Evolutionary conservation across 2,797 vertebrate species (phyloP).

Genomic region (Helicolenus hilgendorfi): DNA sequence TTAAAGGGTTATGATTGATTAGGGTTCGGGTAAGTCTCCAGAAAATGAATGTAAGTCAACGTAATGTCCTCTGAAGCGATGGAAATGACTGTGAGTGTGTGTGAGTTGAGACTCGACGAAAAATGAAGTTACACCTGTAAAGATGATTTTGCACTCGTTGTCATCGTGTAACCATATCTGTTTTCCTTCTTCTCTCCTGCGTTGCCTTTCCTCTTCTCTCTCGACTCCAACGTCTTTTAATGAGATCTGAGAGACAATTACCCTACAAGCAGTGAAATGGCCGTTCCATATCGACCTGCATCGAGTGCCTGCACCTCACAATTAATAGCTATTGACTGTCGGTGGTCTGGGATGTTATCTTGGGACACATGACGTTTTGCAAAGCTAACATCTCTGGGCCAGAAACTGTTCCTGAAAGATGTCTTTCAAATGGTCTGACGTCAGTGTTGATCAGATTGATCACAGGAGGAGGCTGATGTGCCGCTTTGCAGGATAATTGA

Average conservation of each 20-base stretch:
- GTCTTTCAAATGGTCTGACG: background rate
- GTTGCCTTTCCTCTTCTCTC: background rate
- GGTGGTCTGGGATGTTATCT: constrained; percentile 47
- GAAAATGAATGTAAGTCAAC: no score
- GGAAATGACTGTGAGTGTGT: background rate
- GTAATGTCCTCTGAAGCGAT: no score
- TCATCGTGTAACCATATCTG: constrained; percentile 17
- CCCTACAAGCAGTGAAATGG: constrained; percentile 59
- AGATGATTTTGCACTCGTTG: constrained; percentile 15
- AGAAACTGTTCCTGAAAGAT: background rate
- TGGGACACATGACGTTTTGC: constrained; percentile 46
- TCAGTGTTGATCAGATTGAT: background rate
- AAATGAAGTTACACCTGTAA: background rate
- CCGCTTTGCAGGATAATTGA: background rate
- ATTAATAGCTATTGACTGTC: constrained; percentile 80
- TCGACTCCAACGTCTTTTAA: constrained; percentile 57
- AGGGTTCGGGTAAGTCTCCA: no score
- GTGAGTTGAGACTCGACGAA: background rate
- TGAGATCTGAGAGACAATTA: constrained; percentile 81
- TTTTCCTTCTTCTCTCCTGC: constrained; percentile 11
- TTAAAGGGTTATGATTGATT: no score
- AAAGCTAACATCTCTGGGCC: background rate
- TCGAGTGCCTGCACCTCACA: constrained; percentile 43
- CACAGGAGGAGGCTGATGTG: background rate
- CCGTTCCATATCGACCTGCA: constrained; percentile 67